Evolutionary conservation across 2,888 invertebrate species (phyloP).

Genomic region (Volucella inanis): DNA sequence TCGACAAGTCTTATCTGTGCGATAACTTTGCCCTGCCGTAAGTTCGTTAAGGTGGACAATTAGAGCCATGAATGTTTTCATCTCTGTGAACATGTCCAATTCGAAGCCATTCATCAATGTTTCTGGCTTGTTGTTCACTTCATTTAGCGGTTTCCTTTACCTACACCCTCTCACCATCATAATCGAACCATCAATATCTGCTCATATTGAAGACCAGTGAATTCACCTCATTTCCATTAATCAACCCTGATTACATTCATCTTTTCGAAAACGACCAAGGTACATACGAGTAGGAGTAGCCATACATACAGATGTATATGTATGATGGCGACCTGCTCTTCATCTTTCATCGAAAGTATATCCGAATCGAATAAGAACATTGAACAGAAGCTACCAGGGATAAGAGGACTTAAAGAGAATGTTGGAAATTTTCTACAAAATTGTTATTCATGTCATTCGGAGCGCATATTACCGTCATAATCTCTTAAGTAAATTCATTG

Average conservation of each 20-base stretch:
- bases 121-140: constrained; percentile 53
- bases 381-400: neutral
- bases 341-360: too few relatives aligned
- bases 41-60: constrained; percentile 60
- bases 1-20: constrained; percentile 23
- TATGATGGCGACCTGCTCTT: too few relatives aligned
- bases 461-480: constrained; percentile 70
- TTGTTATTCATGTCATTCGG: constrained; percentile 71
- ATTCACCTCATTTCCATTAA: constrained; percentile 71
- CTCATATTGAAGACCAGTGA: constrained; percentile 45
- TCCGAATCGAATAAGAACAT: neutral
- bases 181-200: constrained; percentile 26
- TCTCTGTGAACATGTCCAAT: constrained; percentile 57
- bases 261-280: constrained; percentile 28
- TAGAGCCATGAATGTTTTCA: constrained; percentile 53
- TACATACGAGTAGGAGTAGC: constrained; percentile 4
- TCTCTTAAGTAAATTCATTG: constrained; percentile 70
- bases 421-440: constrained; percentile 34
- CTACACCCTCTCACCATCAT: constrained; percentile 3
- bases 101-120: constrained; percentile 58
- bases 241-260: constrained; percentile 71
- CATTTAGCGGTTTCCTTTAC: constrained; percentile 34
- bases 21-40: constrained; percentile 54
- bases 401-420: neutral
- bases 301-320: neutral